Evolutionary conservation across 2,797 vertebrate species (phyloP).

Genomic region (Hoplostethus atlanticus): DNA sequence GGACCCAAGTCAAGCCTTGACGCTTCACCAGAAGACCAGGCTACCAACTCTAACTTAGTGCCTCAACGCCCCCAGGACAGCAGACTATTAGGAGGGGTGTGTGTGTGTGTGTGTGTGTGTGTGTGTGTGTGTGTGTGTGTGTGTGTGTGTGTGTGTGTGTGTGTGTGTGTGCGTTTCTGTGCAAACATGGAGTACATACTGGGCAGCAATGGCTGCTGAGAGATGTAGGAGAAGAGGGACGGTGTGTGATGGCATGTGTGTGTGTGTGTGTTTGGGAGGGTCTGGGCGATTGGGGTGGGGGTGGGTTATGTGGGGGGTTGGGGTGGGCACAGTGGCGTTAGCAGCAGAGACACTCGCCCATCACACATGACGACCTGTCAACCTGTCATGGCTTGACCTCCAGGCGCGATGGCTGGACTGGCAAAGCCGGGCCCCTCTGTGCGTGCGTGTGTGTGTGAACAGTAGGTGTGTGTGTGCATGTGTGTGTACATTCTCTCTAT

Average conservation of each 20-base stretch:
- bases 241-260: constrained; percentile 10
- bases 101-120: constrained; percentile 18
- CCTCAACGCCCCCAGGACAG: constrained; percentile 53
- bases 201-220: not conserved
- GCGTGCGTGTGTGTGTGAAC: constrained; percentile 20
- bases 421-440: constrained; percentile 51
- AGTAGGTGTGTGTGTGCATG: constrained; percentile 9
- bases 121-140: constrained; percentile 13
- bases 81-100: constrained; percentile 65
- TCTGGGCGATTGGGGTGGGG: constrained; percentile 40
- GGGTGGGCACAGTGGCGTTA: constrained; percentile 65
- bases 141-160: constrained; percentile 25
- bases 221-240: constrained; percentile 29
- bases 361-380: constrained; percentile 88
- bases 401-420: constrained; percentile 78
- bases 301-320: constrained; percentile 15
- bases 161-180: constrained; percentile 1
- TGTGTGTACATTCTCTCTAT: not conserved
- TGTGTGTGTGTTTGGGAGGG: constrained; percentile 1
- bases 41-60: constrained; percentile 52
- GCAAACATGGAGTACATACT: constrained; percentile 15
- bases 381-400: constrained; percentile 89
- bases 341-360: constrained; percentile 62
- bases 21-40: constrained; percentile 42
- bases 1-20: constrained; percentile 67